Conservation (phyloP, 2,888 invertebrate species). For the Tipula helvola region DNA sequence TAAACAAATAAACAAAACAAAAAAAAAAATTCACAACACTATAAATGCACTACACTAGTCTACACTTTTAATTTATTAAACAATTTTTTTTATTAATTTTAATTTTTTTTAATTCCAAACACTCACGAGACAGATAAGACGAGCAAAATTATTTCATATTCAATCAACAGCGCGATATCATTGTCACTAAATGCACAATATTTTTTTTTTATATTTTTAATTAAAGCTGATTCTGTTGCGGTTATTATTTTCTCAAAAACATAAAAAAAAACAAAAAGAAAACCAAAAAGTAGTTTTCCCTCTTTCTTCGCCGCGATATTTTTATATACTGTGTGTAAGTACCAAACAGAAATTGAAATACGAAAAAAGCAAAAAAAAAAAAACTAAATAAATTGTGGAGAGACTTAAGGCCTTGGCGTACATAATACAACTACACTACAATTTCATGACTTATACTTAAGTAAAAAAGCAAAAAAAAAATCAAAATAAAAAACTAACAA, state of each 20-base stretch:
- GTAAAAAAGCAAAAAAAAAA: not conserved
- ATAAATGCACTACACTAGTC: not conserved
- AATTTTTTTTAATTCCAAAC: not conserved
- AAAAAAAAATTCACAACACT: not conserved
- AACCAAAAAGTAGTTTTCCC: constrained; percentile 7
- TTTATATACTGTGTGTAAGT: not conserved
- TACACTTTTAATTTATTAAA: not conserved
- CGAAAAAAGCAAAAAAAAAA: not conserved
- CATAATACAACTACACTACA: not conserved
- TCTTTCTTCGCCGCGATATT: not conserved
- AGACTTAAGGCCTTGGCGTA: constrained; percentile 6
- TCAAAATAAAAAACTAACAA: not conserved
- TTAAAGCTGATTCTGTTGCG: constrained; percentile 5
- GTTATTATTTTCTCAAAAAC: not conserved
- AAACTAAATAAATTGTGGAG: not conserved
- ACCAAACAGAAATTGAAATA: constrained; percentile 6
- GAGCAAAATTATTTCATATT: not conserved
- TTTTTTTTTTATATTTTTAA: not conserved
- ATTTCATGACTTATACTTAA: not conserved
- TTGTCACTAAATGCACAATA: constrained; percentile 4
- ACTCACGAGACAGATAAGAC: not conserved
- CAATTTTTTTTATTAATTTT: not conserved
- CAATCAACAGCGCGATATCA: constrained; percentile 4
- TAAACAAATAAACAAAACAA: not conserved
- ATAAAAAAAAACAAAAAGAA: not conserved